Evolutionary conservation across 2,797 vertebrate genomes (phyloP).

Genomic region (Synaphobranchus kaupii): DNA sequence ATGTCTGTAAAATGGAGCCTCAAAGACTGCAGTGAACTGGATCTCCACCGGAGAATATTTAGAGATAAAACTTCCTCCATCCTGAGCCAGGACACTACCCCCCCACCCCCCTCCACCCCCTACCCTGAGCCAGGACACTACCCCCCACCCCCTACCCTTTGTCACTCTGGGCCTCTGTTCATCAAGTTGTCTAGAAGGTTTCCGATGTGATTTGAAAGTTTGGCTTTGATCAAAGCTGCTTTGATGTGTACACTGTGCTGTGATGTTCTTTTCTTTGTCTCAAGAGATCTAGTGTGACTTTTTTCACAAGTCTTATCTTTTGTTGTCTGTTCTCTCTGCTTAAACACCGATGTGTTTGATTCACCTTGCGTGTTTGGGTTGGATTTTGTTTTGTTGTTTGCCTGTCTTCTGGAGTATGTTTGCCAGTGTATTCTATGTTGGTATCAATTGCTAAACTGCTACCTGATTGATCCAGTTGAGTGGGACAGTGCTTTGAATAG

Average conservation of each 20-base stretch:
- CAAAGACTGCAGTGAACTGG: not conserved
- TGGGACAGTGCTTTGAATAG: not conserved
- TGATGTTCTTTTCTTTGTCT: not conserved
- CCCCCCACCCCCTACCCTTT: not conserved
- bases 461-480: not conserved
- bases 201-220: not conserved
- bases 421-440: not conserved
- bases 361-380: not conserved
- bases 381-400: not conserved
- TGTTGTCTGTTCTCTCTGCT: not conserved
- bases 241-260: not conserved
- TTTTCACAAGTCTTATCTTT: constrained; percentile 1
- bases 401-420: not conserved
- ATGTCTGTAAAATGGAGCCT: not conserved
- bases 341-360: constrained; percentile 12
- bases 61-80: not conserved
- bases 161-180: not conserved
- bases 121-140: not conserved
- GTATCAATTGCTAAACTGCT: not conserved
- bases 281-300: not conserved
- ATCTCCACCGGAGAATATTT: not conserved
- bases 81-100: not conserved
- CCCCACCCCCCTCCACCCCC: too few species aligned
- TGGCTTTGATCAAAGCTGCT: constrained; percentile 16
- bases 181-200: not conserved